Evolutionary conservation across 2,888 invertebrate species (phyloP), one percentile per base, ranked within the genome.

Genomic region (Caenorhabditis imperialis): DNA sequence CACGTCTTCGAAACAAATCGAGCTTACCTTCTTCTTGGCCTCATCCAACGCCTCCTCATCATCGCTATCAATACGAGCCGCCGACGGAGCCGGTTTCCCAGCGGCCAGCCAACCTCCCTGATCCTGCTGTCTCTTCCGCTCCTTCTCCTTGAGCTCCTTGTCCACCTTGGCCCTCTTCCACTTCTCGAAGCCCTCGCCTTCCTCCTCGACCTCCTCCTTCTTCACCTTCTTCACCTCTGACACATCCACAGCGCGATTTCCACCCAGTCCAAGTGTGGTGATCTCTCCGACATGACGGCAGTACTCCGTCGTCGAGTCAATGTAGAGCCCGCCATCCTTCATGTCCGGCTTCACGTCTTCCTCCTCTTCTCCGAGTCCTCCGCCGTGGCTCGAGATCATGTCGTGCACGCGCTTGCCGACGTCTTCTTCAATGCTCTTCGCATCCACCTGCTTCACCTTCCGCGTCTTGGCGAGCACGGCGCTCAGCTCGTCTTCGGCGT

Each of bases 301-400:
- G 69, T 87, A 86, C 72, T 88, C 88, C 37, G 81, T 80, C 6
- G 86, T 87, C 2, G 86, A 75, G 50, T 88, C 86, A 60, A 88
- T 81, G 30, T 79, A 77, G 10, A 88, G 67, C 7, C 54, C 72
- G 8, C 74, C 77, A 14, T 70, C 77, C 27, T 48, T 61, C n/a
- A 30, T n/a, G 7, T 14, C 5, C 1, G 61, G 62, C 16, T 70
- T 58, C 5, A 63, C 58, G 18, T 73, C 77, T 8, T 83, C 78
- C n/a, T 71, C 16, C 53, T 82, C 82, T 67, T 70, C 16, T 57
- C 81, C 82, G 62, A 58, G 72, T 60, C 83, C 82, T 3, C 79
- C 63, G 2, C 71, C 78, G 18, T 73, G 73, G n/a, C 42, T 40
- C 10, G 63, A 23, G 18, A 75, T 20, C 45, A 78, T 71, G 20